phyloP scores from a whole-genome alignment of 2,113 vertebrate genomes.

The Phalacrocorax pelagicus region DNA sequence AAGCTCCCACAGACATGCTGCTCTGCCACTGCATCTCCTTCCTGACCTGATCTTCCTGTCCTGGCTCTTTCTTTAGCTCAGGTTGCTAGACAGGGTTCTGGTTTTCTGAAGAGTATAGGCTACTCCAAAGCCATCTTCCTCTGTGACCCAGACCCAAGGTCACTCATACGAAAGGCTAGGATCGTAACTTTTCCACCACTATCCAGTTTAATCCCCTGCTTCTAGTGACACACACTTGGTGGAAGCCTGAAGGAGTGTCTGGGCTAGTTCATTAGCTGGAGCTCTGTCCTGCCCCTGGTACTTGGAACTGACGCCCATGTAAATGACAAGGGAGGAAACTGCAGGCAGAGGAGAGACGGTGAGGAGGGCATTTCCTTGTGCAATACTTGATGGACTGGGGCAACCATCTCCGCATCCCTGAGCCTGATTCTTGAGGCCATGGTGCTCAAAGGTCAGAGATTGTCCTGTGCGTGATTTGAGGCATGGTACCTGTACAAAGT shows the following conservation, averaged over 20 bases:
- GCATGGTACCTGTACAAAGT: neutral
- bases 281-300: neutral
- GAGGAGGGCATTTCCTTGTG: neutral
- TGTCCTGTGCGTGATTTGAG: neutral
- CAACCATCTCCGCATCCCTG: neutral
- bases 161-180: neutral
- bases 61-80: neutral
- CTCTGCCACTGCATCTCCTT: constrained; percentile 13
- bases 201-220: neutral
- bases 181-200: neutral
- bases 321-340: neutral
- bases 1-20: constrained; percentile 38
- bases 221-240: neutral
- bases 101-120: neutral
- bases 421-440: neutral
- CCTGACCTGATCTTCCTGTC: constrained; percentile 48
- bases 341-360: neutral
- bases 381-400: neutral
- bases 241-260: neutral
- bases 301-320: neutral
- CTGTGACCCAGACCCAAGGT: neutral
- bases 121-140: neutral
- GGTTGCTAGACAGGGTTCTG: neutral
- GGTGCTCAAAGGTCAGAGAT: neutral
- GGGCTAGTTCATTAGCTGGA: neutral